These are phyloP conservation scores for Aleiodes testaceus DNA, from an alignment of 2,888 invertebrate species.

Conservation along the genomic window DNA sequence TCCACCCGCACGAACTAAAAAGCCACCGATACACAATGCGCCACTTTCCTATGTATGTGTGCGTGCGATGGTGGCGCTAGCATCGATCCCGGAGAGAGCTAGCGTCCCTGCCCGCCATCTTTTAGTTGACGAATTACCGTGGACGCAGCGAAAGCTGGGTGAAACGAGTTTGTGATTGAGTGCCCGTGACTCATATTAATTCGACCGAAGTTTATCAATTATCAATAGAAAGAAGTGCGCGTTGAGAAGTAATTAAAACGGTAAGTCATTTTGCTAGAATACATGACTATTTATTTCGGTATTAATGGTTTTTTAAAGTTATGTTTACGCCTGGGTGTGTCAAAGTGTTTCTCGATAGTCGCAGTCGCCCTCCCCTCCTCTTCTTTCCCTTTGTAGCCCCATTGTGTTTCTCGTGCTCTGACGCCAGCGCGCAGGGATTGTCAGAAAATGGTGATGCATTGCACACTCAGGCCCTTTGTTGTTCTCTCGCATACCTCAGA, in stretches of 20 bases:
- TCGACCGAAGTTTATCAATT: neutral
- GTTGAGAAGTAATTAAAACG: slow-evolving; percentile 40
- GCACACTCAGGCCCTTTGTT: slow-evolving; percentile 60
- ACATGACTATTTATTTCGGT: neutral
- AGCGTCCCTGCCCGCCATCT: slow-evolving; percentile 65
- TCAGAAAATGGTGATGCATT: slow-evolving; percentile 67
- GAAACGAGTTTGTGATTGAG: slow-evolving; percentile 49
- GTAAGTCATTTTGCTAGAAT: slow-evolving; percentile 19
- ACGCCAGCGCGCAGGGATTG: slow-evolving; percentile 55
- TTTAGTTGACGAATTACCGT: slow-evolving; percentile 59
- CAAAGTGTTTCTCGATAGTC: slow-evolving; percentile 55
- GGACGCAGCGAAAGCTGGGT: slow-evolving; percentile 56
- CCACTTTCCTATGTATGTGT: slow-evolving; percentile 13
- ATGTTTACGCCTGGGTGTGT: slow-evolving; percentile 68
- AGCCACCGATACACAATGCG: slow-evolving; percentile 37
- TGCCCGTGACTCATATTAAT: slow-evolving; percentile 46
- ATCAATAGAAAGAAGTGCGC: slow-evolving; percentile 36
- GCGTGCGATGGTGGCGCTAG: slow-evolving; percentile 55
- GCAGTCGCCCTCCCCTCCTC: slow-evolving; percentile 44
- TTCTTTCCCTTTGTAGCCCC: slow-evolving; percentile 35
- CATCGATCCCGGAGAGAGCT: slow-evolving; percentile 42
- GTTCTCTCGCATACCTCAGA: slow-evolving; percentile 49
- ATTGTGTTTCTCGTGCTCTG: slow-evolving; percentile 46
- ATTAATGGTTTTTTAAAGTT: neutral
- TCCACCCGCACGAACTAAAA: slow-evolving; percentile 12